Conservation (phyloP, 2,888 invertebrate genomes). For the Cylloceria caligata region DNA sequence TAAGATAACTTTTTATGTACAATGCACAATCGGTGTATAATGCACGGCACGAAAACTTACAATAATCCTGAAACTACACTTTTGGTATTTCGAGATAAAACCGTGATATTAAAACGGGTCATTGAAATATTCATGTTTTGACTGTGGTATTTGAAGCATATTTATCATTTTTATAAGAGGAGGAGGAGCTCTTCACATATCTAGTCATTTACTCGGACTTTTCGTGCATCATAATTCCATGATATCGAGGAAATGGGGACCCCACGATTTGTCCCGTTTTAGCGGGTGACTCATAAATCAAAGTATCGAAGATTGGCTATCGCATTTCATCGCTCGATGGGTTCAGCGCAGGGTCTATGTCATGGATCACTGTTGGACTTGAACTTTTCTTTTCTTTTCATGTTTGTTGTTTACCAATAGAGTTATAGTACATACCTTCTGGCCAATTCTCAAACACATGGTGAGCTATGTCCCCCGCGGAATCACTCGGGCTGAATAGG, state of each 20-base stretch:
- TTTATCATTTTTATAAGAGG: neutral
- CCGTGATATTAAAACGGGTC: neutral
- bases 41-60: too few species aligned
- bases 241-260: conserved; percentile 33
- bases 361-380: neutral
- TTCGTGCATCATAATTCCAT: conserved; percentile 19
- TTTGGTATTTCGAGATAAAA: too few species aligned
- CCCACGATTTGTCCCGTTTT: conserved; percentile 33
- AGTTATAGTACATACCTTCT: conserved; percentile 90
- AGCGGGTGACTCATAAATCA: conserved; percentile 22
- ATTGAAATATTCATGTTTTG: conserved; percentile 30
- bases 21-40: too few species aligned
- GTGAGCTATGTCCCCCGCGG: conserved; percentile 99
- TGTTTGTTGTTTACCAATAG: neutral
- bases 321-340: conserved; percentile 2
- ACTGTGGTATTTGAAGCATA: neutral
- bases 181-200: neutral
- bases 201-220: neutral
- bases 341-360: neutral
- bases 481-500: conserved; percentile 98
- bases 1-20: too few species aligned
- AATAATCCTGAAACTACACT: too few species aligned
- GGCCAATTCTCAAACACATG: conserved; percentile 99
- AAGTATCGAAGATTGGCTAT: conserved; percentile 27
- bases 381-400: neutral